These are phyloP conservation scores for Erebia epiphron DNA, from an alignment of 2,888 invertebrate genomes.

Conservation along the genomic window DNA sequence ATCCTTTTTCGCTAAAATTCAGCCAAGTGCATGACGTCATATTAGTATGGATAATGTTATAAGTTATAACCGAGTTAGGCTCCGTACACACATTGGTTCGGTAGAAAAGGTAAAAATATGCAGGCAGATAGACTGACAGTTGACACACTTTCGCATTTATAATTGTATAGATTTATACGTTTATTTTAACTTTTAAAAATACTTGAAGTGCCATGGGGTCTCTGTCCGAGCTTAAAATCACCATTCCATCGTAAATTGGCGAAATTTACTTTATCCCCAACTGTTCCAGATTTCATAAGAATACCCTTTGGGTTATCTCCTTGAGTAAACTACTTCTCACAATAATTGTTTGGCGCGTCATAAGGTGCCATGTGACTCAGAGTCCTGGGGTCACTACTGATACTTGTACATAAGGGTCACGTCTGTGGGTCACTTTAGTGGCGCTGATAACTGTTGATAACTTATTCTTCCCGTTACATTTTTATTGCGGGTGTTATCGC, in stretches of 20 bases:
- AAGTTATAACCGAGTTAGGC: too few relatives aligned
- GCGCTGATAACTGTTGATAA: constrained; percentile 12
- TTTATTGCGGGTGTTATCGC: neutral
- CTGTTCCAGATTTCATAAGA: neutral
- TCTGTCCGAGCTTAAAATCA: neutral
- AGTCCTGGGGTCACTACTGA: neutral
- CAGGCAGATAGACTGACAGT: too few relatives aligned
- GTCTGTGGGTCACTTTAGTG: neutral
- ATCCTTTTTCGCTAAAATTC: too few relatives aligned
- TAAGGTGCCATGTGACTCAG: constrained; percentile 11
- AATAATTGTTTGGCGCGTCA: neutral
- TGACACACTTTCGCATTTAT: too few relatives aligned
- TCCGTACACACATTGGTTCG: too few relatives aligned
- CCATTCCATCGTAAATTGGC: neutral
- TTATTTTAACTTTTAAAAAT: too few relatives aligned
- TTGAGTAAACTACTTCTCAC: neutral
- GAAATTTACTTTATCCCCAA: constrained; percentile 7
- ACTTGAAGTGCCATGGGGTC: too few relatives aligned
- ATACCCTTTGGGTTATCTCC: neutral
- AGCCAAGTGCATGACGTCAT: too few relatives aligned
- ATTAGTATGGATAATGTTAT: too few relatives aligned
- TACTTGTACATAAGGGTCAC: neutral
- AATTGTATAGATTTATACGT: too few relatives aligned
- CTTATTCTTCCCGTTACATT: constrained; percentile 7
- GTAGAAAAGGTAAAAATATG: too few relatives aligned